Evolutionary conservation across 2,797 vertebrate species (phyloP), one percentile per base, ranked within the genome.

Genomic region (Gadopsis marmoratus): DNA sequence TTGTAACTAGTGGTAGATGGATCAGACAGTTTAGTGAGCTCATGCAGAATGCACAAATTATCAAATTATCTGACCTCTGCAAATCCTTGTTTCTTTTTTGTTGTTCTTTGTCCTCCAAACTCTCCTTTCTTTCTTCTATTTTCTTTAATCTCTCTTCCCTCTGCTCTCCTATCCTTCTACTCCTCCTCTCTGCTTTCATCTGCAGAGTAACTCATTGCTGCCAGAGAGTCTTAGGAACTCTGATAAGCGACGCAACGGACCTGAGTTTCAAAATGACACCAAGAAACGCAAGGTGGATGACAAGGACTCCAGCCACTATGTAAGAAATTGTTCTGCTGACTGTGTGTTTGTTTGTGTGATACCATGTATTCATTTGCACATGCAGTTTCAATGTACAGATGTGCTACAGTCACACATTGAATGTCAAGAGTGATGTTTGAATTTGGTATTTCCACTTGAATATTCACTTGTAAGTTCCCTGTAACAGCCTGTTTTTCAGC

Each of bases 241-340:
- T 0, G 97, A 99, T 92, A 99, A 98, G 90, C 96, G 97, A 82
- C 95, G 97, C 37, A 95, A 97, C 21, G 97, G 97, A 55, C 94
- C 97, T 0, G 98, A 99, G 65, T 98, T 98, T 84, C 71, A 94
- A 84, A 94, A 97, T 43, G 97, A 99, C 85, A 92, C 96, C 79
- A 99, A 99, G 93, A 99, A 98, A 88, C 92, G 97, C 86, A 98
- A 98, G 89, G 97, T 97, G 0, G 98, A 99, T 29, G 97, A 98
- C 93, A 98, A 99, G 86, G 97, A 98, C 90, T 93, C 91, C 0
- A 92, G 90, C 71, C 94, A 94, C 73, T 84, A 95, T 94, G 87
- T 97, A 97, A 94, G 98, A 97, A 41, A 56, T 45, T 1, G 0
- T 48, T 69, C 94, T 0, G 3, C 23, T 69, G n/a, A 68, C 11